Conservation (phyloP, 2,888 invertebrate species). For the Nasonia oneida region DNA sequence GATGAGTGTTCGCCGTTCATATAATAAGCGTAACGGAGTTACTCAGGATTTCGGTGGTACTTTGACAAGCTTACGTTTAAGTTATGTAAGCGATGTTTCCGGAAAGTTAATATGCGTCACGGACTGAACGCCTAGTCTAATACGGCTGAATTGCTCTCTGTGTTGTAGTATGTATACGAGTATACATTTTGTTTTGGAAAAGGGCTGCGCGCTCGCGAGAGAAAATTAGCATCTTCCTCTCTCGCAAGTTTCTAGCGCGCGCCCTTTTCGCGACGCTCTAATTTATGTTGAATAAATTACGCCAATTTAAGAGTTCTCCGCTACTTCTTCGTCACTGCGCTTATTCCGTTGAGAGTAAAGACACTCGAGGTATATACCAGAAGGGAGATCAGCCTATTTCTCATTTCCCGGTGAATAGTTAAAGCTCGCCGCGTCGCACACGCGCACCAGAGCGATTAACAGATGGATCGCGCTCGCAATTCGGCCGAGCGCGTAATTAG, state of each 20-base stretch:
- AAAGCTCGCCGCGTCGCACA: slow-evolving; percentile 1
- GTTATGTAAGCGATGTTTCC: slow-evolving; percentile 57
- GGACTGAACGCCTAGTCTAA: slow-evolving; percentile 29
- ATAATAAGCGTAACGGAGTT: slow-evolving; percentile 60
- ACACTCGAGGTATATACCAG: not conserved
- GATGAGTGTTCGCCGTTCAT: slow-evolving; percentile 57
- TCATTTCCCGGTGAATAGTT: slow-evolving; percentile 27
- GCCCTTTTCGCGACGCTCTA: not conserved
- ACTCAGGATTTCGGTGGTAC: slow-evolving; percentile 59
- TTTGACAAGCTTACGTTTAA: slow-evolving; percentile 58
- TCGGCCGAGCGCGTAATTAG: slow-evolving; percentile 34
- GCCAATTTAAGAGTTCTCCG: slow-evolving; percentile 24
- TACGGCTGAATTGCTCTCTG: slow-evolving; percentile 31
- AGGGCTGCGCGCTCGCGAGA: not conserved
- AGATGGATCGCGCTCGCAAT: slow-evolving; percentile 34
- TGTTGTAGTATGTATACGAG: not conserved
- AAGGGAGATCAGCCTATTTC: not conserved
- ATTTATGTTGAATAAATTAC: slow-evolving; percentile 46
- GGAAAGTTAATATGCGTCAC: slow-evolving; percentile 55
- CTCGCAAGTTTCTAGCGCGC: not conserved
- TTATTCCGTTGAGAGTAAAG: not conserved
- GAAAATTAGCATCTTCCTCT: slow-evolving; percentile 27
- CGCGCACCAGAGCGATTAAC: slow-evolving; percentile 44
- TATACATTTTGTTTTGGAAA: slow-evolving; percentile 45
- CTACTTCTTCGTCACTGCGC: not conserved